Percentiles rank a stretch among this genome's conserved stretches.
Conservation (phyloP, 1,140 invertebrate genomes). For the Hesperophylax magnus region DNA sequence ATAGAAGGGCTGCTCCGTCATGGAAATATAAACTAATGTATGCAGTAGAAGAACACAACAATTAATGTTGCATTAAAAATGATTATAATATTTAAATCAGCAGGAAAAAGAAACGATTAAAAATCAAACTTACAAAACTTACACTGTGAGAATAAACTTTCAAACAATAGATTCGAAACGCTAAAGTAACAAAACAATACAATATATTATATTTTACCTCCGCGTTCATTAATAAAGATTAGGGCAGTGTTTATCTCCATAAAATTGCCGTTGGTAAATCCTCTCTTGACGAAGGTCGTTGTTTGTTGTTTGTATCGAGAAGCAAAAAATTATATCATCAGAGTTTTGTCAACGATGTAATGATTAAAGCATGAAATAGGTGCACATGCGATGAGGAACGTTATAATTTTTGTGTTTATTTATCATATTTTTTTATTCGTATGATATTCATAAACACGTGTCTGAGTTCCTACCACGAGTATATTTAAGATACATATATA, state of each 20-base stretch:
- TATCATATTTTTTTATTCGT: too few species aligned
- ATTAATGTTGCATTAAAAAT: background rate
- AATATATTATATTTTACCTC: background rate
- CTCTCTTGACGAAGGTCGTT: conserved; percentile 10
- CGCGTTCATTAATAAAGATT: conserved; percentile 35
- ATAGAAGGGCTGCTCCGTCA: too few species aligned
- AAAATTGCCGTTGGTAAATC: conserved; percentile 27
- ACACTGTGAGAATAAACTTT: background rate
- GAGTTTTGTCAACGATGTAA: background rate
- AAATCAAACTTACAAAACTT: background rate
- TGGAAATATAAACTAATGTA: too few species aligned
- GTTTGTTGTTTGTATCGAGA: background rate
- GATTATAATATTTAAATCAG: background rate
- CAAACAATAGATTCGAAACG: background rate
- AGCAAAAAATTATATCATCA: conserved; percentile 15
- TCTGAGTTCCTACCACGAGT: too few species aligned
- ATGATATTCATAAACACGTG: too few species aligned
- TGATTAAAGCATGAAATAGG: background rate
- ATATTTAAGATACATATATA: too few species aligned
- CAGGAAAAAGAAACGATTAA: background rate
- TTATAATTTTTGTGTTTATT: too few species aligned
- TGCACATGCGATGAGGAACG: too few species aligned
- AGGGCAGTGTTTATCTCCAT: conserved; percentile 2
- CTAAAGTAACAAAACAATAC: background rate
- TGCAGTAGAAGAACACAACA: too few species aligned